Evolutionary conservation across 2,888 invertebrate species (phyloP).

Genomic region (Cheilosia pagana): DNA sequence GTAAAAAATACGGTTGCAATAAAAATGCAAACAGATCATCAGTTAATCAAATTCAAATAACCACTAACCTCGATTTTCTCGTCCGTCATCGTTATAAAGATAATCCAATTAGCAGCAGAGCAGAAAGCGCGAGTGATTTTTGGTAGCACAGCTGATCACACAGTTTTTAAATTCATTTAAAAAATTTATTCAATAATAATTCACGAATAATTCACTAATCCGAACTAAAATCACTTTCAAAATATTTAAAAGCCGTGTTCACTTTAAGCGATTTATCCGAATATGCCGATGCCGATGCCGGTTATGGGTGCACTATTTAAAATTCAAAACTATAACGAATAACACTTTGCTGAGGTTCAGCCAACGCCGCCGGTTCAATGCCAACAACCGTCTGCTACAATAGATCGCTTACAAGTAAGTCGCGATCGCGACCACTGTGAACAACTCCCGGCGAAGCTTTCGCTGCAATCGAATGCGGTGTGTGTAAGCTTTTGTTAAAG

Average conservation of each 20-base stretch:
- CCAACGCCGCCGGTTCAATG: slow-evolving; percentile 41
- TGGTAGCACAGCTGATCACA: slow-evolving; percentile 12
- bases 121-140: background rate
- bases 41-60: no score
- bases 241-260: background rate
- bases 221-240: background rate
- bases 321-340: slow-evolving; percentile 33
- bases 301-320: slow-evolving; percentile 25
- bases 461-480: slow-evolving; percentile 20
- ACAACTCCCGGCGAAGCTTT: slow-evolving; percentile 51
- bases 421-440: slow-evolving; percentile 29
- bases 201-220: background rate
- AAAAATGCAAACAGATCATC: no score
- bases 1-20: no score
- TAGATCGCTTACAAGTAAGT: slow-evolving; percentile 57
- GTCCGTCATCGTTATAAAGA: slow-evolving; percentile 32
- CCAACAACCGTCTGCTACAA: slow-evolving; percentile 66
- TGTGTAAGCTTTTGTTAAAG: slow-evolving; percentile 43
- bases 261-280: background rate
- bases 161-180: background rate
- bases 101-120: slow-evolving; percentile 8
- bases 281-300: slow-evolving; percentile 1
- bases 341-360: slow-evolving; percentile 26
- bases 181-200: background rate
- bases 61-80: slow-evolving; percentile 39